phyloP scores from a whole-genome alignment of 2,888 invertebrate species.

The Halictus quadricinctus region DNA sequence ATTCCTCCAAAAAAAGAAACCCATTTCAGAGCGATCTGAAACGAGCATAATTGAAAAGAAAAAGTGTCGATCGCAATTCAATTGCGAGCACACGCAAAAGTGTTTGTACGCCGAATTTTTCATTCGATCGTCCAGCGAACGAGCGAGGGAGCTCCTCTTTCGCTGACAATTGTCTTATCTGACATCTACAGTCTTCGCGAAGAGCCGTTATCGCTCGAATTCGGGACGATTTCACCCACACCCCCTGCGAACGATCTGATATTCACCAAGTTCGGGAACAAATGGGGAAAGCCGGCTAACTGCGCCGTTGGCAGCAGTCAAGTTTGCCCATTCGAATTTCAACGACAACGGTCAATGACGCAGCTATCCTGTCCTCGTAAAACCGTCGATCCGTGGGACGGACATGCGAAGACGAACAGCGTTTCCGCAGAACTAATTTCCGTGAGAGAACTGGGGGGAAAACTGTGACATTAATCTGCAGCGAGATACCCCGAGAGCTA shows the following conservation, averaged over 20 bases:
- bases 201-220: conserved; percentile 62
- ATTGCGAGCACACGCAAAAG: background rate
- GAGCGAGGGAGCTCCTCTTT: conserved; percentile 28
- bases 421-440: conserved; percentile 57
- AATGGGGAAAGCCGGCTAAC: conserved; percentile 53
- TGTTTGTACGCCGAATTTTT: background rate
- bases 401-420: conserved; percentile 43
- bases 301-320: conserved; percentile 54
- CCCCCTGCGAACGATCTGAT: conserved; percentile 66
- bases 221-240: conserved; percentile 46
- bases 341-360: conserved; percentile 63
- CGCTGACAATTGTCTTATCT: conserved; percentile 56
- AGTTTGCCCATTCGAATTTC: conserved; percentile 68
- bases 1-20: too few relatives aligned
- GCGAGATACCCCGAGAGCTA: conserved; percentile 22
- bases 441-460: conserved; percentile 31
- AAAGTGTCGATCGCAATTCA: background rate
- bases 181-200: conserved; percentile 50
- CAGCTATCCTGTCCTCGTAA: conserved; percentile 62
- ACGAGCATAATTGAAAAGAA: background rate
- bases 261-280: conserved; percentile 70
- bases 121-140: conserved; percentile 34
- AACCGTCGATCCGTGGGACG: conserved; percentile 58
- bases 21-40: background rate
- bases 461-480: conserved; percentile 37